Base-by-base conservation (phyloP, 1,140 invertebrate species). In the Zaprionus ghesquierei region DNA sequence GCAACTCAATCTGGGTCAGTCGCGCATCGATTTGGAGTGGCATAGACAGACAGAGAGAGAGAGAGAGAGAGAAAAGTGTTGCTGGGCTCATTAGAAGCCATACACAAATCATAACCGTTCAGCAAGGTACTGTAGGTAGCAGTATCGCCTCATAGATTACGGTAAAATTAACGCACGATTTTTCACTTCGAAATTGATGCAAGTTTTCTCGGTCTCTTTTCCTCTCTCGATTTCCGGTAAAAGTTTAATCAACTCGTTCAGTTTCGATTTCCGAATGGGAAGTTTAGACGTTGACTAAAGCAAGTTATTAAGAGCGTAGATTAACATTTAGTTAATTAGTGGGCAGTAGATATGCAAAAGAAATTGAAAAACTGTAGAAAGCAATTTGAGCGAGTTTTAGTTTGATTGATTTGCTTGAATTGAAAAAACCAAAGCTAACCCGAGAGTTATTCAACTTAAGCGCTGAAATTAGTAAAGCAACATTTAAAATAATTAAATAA, bases 1-100 rank as follows among this genome's bases (percentile, higher is more conserved):
- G 41, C 56, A 5, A 63, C 41, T 20, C 69, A 50, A 84, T 68
- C 60, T 84, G 65, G 81, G 81, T 81, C 81, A 69, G 27, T 44
- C 58, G 61, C 51, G 65, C 53, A 56, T 59, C 50, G 56, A 62
- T 63, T 53, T 63, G 56, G 51, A 63, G 13, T 50, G 46, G 50
- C 15, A 41, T 41, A 41, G 31, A n/a, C n/a, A n/a, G n/a, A n/a
- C n/a, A 33, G 31, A 8, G 27, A 31, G 31, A 33, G 31, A 33
- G 25, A 25, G 25, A 25, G 25, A 25, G 31, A 33, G 10, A 53
- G 51, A 73, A 62, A 65, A 55, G 69, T 82, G 69, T 82, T 75
- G 79, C 65, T 68, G 75, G 64, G 62, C 54, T 63, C 31, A 79
- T 79, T 50, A 44, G 31, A 58, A 10, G 20, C 23, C 25, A 41